Conservation (phyloP, 2,113 vertebrate species). For the Riparia riparia region DNA sequence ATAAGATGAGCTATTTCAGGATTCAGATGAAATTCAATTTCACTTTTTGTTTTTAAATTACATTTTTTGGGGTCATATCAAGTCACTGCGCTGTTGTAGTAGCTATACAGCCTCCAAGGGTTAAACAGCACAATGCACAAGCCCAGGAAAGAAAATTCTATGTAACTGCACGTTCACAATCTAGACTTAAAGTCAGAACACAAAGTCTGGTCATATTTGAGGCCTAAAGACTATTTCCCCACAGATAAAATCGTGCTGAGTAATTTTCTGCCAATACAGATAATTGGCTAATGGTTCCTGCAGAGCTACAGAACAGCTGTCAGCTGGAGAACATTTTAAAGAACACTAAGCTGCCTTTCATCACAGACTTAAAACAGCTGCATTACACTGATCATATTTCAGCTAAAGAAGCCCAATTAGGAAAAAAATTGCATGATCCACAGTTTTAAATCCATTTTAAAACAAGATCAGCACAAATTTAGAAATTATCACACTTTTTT, state of each 20-base stretch:
- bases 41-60: not conserved
- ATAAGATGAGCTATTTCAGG: not conserved
- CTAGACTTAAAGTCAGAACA: not conserved
- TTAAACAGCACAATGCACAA: not conserved
- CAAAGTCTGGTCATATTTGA: not conserved
- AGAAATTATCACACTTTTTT: not conserved
- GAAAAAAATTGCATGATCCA: not conserved
- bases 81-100: not conserved
- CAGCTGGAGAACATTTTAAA: not conserved
- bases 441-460: constrained; percentile 15
- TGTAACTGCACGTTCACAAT: not conserved
- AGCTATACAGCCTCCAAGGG: not conserved
- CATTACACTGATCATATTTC: not conserved
- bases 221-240: not conserved
- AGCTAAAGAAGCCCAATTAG: not conserved
- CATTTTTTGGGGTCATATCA: not conserved
- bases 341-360: constrained; percentile 15
- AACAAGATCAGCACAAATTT: constrained; percentile 19
- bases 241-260: not conserved
- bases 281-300: not conserved
- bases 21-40: not conserved
- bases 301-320: not conserved
- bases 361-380: constrained; percentile 2
- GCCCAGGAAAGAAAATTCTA: not conserved
- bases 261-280: not conserved